phyloP scores from a whole-genome alignment of 2,797 vertebrate genomes.

The Thunnus albacares region DNA sequence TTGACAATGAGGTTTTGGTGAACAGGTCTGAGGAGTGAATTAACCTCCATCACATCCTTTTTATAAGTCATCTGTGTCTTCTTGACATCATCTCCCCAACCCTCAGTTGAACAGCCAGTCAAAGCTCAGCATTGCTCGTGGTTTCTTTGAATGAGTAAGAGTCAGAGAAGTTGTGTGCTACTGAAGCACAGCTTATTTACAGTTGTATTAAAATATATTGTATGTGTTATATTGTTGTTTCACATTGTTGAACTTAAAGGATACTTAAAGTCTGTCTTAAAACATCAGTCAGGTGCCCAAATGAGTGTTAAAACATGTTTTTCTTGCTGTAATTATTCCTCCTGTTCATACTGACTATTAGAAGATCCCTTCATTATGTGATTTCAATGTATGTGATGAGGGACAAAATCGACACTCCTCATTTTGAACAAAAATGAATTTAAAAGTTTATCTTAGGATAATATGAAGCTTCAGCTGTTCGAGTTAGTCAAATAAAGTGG shows the following conservation, averaged over 20 bases:
- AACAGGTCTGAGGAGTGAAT: slow-evolving; percentile 1
- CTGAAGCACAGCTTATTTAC: not conserved
- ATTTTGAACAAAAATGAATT: too few relatives aligned
- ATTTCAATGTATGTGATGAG: too few relatives aligned
- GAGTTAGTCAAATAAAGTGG: too few relatives aligned
- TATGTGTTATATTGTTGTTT: not conserved
- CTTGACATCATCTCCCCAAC: slow-evolving; percentile 34
- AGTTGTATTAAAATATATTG: not conserved
- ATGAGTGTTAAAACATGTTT: too few relatives aligned
- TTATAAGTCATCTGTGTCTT: not conserved
- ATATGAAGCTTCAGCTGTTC: too few relatives aligned
- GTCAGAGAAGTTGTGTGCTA: not conserved
- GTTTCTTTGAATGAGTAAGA: not conserved
- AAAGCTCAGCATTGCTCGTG: slow-evolving; percentile 1
- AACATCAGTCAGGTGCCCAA: too few relatives aligned
- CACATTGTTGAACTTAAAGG: not conserved
- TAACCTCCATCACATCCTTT: not conserved
- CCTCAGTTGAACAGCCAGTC: slow-evolving; percentile 38
- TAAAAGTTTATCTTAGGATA: too few relatives aligned
- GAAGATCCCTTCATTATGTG: too few relatives aligned
- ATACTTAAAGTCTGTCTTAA: too few relatives aligned
- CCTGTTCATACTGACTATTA: too few relatives aligned
- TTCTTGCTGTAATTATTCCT: too few relatives aligned
- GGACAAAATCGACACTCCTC: too few relatives aligned
- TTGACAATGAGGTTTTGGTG: not conserved